A percentile compares a stretch with the other conserved stretches of the same genome.
Conservation (phyloP, 2,797 vertebrate genomes). For the Mus caroli region DNA sequence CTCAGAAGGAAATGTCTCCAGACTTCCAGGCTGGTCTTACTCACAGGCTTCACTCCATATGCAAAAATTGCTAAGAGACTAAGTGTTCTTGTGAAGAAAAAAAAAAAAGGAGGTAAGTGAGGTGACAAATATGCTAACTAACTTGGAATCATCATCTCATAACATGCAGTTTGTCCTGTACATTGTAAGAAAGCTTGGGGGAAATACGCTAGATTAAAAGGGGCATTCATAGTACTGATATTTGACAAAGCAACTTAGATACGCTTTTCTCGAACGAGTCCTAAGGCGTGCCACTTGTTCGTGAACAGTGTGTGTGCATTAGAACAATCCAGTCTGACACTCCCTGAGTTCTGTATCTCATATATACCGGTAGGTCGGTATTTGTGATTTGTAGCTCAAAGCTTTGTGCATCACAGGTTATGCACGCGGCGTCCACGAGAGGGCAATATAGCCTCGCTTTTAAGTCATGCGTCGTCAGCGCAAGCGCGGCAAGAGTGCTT, state of each 20-base stretch:
- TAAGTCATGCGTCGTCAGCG: fast-evolving
- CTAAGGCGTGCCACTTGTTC: background rate
- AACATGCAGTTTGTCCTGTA: background rate
- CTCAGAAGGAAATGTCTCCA: background rate
- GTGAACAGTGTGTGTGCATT: background rate
- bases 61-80: background rate
- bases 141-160: background rate
- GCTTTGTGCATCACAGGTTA: fast-evolving
- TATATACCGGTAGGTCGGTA: background rate
- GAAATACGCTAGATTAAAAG: background rate
- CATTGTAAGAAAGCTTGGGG: background rate
- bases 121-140: background rate
- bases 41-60: no score
- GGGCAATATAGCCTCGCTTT: conserved; percentile 50
- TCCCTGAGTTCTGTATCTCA: background rate
- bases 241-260: background rate
- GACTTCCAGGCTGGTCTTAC: background rate
- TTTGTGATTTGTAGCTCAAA: background rate
- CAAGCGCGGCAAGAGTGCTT: background rate
- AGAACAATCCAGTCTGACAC: background rate
- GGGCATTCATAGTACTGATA: background rate
- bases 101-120: background rate
- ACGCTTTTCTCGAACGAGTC: background rate
- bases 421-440: conserved; percentile 44
- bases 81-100: background rate